Percentiles rank a stretch among this genome's conserved stretches.
These are phyloP conservation scores for Ciconia nigra DNA, from an alignment of 2,797 vertebrate genomes.

Conservation along the genomic window DNA sequence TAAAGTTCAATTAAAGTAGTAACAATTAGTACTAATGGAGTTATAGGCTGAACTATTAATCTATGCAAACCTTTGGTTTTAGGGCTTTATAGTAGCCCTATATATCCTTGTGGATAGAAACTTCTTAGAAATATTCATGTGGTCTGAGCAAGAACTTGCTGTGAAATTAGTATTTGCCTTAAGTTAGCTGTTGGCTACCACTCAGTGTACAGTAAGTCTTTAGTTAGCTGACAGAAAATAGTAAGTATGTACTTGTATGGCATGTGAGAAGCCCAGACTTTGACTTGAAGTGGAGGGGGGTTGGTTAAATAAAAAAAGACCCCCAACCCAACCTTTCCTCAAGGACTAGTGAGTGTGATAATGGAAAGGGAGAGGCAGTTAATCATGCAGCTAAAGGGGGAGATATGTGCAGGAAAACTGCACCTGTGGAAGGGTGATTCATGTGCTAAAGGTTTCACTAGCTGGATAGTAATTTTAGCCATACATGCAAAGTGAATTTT, in stretches of 20 bases:
- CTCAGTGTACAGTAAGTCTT: neutral
- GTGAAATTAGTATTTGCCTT: neutral
- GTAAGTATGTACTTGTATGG: neutral
- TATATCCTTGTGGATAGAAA: neutral
- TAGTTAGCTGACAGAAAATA: neutral
- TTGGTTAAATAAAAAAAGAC: neutral
- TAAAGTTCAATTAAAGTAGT: neutral
- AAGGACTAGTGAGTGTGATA: neutral
- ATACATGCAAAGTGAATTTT: neutral
- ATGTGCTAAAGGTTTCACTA: neutral
- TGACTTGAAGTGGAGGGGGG: neutral
- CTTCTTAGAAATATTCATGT: neutral
- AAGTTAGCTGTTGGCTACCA: neutral
- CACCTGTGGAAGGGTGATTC: neutral
- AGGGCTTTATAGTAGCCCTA: neutral
- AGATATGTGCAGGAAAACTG: neutral
- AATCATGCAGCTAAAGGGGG: neutral
- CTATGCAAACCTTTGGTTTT: neutral
- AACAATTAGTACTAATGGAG: neutral
- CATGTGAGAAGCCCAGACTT: neutral
- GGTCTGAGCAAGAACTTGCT: neutral
- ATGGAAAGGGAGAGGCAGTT: neutral
- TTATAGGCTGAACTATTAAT: neutral
- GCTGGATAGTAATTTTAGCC: neutral
- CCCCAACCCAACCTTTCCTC: neutral